Percentiles rank a stretch among this genome's conserved stretches.
phyloP scores from a whole-genome alignment of 2,797 vertebrate genomes.

The Erethizon dorsatum region DNA sequence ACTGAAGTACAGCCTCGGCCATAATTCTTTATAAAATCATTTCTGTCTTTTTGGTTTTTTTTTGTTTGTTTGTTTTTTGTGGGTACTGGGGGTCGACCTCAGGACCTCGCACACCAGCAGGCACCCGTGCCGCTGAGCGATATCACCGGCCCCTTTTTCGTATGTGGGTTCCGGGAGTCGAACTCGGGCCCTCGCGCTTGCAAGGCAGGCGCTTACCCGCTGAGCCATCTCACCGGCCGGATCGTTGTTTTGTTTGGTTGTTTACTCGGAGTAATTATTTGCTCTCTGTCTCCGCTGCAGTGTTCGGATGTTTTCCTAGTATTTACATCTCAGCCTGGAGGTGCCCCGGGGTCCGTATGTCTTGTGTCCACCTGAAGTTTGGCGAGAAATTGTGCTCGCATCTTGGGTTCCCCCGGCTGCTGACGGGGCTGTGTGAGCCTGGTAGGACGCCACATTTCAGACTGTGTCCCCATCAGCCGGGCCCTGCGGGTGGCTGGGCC shows the following conservation, averaged over 20 bases:
- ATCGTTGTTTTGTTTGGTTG: background rate
- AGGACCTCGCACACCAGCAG: no score
- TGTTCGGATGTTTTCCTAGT: background rate
- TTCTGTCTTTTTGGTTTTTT: background rate
- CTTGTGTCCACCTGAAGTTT: background rate
- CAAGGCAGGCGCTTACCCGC: no score
- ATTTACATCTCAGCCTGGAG: background rate
- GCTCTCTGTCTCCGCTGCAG: background rate
- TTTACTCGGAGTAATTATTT: slow-evolving; percentile 48
- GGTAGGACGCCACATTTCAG: background rate
- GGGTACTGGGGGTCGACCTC: no score
- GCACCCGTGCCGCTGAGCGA: no score
- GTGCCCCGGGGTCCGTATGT: background rate
- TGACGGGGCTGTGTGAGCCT: background rate
- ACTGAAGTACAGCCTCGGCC: background rate
- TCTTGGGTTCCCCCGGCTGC: background rate
- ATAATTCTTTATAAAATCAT: background rate
- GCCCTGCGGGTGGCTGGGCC: background rate
- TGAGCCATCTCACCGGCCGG: no score
- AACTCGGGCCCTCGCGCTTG: no score
- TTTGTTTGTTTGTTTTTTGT: no score
- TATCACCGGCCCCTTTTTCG: no score
- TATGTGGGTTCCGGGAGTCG: no score
- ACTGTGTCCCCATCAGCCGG: background rate
- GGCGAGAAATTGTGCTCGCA: background rate